Evolutionary conservation across 2,797 vertebrate genomes (phyloP), one percentile per base, ranked within the genome.

Genomic region (Tokudaia muenninki): DNA sequence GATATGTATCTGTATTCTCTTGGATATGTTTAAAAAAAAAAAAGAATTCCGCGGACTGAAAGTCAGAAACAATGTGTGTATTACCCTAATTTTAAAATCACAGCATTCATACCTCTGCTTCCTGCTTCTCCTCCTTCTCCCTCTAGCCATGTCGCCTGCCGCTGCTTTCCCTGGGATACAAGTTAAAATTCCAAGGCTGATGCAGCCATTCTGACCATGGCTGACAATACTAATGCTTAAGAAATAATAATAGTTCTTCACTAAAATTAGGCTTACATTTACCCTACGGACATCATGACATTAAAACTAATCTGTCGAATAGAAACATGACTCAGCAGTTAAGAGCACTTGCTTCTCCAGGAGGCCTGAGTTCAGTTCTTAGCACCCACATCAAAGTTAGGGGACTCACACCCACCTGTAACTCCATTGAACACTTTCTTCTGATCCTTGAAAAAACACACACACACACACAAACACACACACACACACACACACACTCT

Each of bases 191-290:
- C 41, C n/a, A 74, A 89, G 26, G 11, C 10, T 34, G 24, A 74
- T n/a, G 81, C 13, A 11, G 17, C 77, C n/a, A 41, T 87, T 77
- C 52, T 86, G 80, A 88, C 78, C 1, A 16, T 94, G 77, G 12
- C 0, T 80, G 59, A 65, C 77, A 79, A 59, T 24, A 83, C 31
- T 24, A 77, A 72, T 90, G 13, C 31, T 75, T 52, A 10, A 77
- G 59, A 96, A 63, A 83, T 65, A 84, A 74, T 80, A 80, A 78
- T 41, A 37, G 2, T 44, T 95, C 75, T 47, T 91, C 57, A 16
- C 52, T 84, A 96, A 59, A 92, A 86, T 81, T 8, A 81, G 74
- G 11, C 74, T 95, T 87, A 50, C 65, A 75, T 95, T 93, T 61
- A 83, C 63, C 70, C 37, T 59, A 29, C 4, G 16, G 34, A 86